Conservation (phyloP, 2,797 vertebrate genomes). For the Adelosebastes latens region DNA sequence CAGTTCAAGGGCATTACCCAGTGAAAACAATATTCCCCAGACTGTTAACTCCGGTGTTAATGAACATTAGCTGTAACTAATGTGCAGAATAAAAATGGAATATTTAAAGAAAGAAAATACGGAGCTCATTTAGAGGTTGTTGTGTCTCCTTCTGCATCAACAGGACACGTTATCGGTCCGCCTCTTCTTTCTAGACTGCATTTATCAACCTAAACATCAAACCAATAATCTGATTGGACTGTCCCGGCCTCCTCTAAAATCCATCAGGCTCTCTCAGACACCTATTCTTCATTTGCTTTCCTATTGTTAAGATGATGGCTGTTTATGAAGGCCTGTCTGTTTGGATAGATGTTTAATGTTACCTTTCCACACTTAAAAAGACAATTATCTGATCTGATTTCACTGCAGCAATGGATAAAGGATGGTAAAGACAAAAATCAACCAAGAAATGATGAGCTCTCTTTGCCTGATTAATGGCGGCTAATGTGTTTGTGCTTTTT, state of each 20-base stretch:
- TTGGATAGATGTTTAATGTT: conserved; percentile 2
- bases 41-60: neutral
- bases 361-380: neutral
- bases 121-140: neutral
- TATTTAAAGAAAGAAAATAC: neutral
- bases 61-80: conserved; percentile 1
- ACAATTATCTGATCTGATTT: neutral
- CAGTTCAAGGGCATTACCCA: neutral
- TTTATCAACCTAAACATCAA: conserved; percentile 18
- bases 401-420: neutral
- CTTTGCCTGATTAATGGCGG: conserved; percentile 33
- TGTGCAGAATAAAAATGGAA: neutral
- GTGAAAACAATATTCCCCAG: neutral
- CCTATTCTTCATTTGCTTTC: neutral
- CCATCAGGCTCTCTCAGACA: neutral
- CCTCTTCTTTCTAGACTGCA: neutral
- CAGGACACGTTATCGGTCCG: neutral
- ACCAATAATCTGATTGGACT: neutral
- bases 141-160: neutral
- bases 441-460: conserved; percentile 13
- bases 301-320: neutral
- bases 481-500: conserved; percentile 43
- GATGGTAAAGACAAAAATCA: conserved; percentile 3
- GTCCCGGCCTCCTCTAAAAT: neutral
- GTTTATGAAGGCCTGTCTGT: neutral